These are phyloP conservation scores for Cavia porcellus DNA, from an alignment of 2,113 vertebrate genomes.

Conservation along the genomic window DNA sequence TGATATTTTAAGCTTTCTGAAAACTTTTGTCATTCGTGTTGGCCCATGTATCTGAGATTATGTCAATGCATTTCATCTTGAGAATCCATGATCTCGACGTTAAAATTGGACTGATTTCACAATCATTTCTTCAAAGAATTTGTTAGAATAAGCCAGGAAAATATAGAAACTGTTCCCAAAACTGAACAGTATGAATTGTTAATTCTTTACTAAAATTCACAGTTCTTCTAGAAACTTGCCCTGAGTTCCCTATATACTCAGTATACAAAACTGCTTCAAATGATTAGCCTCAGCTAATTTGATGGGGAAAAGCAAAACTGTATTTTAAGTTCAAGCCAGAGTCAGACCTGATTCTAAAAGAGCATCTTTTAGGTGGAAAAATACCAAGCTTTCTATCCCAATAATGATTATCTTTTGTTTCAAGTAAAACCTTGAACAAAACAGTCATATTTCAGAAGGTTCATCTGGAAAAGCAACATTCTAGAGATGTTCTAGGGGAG, in stretches of 20 bases:
- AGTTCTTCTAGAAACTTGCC: not conserved
- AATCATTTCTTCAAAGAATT: slow-evolving; percentile 31
- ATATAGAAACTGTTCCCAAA: not conserved
- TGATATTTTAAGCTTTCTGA: slow-evolving; percentile 8
- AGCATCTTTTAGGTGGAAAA: slow-evolving; percentile 45
- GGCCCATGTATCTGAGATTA: not conserved
- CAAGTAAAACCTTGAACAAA: slow-evolving; percentile 14
- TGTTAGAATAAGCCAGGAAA: slow-evolving; percentile 41
- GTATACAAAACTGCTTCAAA: not conserved
- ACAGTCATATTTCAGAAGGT: not conserved
- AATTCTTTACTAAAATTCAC: slow-evolving; percentile 54
- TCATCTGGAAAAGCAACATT: slow-evolving; percentile 13
- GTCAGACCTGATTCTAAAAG: slow-evolving; percentile 1
- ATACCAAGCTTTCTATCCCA: slow-evolving; percentile 14
- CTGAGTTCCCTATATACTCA: not conserved
- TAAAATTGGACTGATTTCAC: slow-evolving; percentile 31
- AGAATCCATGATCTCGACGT: not conserved
- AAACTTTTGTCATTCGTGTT: not conserved
- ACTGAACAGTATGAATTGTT: slow-evolving; percentile 28
- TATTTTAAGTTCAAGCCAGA: slow-evolving; percentile 37
- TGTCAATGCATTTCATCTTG: not conserved
- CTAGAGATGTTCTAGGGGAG: not conserved
- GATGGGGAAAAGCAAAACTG: slow-evolving; percentile 39
- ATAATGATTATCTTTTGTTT: not conserved
- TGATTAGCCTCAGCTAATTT: slow-evolving; percentile 22